Evolutionary conservation across 2,888 invertebrate genomes (phyloP).

Genomic region (Brenthis daphne): DNA sequence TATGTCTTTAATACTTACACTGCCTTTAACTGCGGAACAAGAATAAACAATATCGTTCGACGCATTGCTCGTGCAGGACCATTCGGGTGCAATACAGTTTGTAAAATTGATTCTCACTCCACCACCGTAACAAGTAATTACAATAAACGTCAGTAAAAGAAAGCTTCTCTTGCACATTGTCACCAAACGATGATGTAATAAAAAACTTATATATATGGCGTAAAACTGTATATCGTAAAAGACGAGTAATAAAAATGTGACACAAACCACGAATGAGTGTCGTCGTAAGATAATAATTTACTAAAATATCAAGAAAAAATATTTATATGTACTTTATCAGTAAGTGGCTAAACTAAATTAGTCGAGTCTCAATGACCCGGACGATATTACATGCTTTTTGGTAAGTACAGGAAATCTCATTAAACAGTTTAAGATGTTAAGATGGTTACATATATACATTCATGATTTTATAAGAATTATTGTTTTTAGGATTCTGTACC

Average conservation of each 20-base stretch:
- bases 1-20: conserved; percentile 60
- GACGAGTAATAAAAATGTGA: conserved; percentile 55
- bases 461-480: too few relatives aligned
- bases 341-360: conserved; percentile 37
- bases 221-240: conserved; percentile 37
- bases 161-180: conserved; percentile 47
- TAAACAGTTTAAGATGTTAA: not conserved
- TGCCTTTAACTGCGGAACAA: conserved; percentile 54
- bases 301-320: conserved; percentile 50
- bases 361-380: conserved; percentile 39
- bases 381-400: conserved; percentile 12
- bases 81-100: conserved; percentile 65
- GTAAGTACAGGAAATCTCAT: conserved; percentile 13
- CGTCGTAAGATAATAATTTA: conserved; percentile 61
- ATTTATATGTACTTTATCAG: conserved; percentile 52
- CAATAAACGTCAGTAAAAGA: conserved; percentile 43
- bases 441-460: too few relatives aligned
- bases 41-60: conserved; percentile 65
- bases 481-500: too few relatives aligned
- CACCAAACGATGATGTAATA: conserved; percentile 34
- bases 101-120: conserved; percentile 70
- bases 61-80: conserved; percentile 69
- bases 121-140: conserved; percentile 46
- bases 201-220: conserved; percentile 47
- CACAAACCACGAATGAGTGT: conserved; percentile 53